phyloP scores from a whole-genome alignment of 2,888 invertebrate genomes.

The Thysanoteuthis rhombus region DNA sequence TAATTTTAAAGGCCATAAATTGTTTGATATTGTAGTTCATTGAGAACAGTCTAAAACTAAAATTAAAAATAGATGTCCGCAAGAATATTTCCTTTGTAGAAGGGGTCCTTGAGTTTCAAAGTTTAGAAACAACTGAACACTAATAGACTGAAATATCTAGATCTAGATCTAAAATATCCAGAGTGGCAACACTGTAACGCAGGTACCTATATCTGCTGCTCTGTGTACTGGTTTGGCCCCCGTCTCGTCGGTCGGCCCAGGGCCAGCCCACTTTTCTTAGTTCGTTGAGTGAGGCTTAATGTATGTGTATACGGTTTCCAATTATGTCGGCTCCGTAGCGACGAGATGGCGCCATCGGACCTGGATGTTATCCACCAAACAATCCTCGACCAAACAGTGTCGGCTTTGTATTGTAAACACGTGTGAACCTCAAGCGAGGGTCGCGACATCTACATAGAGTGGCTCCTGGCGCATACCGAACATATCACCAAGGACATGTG shows the following conservation, averaged over 20 bases:
- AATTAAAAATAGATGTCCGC: too few species aligned
- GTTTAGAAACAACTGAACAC: too few species aligned
- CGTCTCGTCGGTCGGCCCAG: not conserved
- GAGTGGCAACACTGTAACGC: too few species aligned
- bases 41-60: too few species aligned
- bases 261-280: not conserved
- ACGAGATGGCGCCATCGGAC: not conserved
- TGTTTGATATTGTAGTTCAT: too few species aligned
- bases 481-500: not conserved
- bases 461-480: conserved; percentile 12
- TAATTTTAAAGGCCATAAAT: too few species aligned
- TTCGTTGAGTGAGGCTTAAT: not conserved
- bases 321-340: conserved; percentile 12
- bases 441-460: conserved; percentile 12
- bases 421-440: not conserved
- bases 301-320: conserved; percentile 12
- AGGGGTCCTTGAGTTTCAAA: too few species aligned
- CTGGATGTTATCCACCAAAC: not conserved
- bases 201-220: not conserved
- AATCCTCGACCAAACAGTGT: not conserved
- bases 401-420: conserved; percentile 12
- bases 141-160: too few species aligned
- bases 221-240: too few species aligned
- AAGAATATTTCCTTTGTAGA: too few species aligned
- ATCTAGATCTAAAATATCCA: too few species aligned